phyloP scores from a whole-genome alignment of 2,888 invertebrate genomes.

The Pasiphila rectangulata region DNA sequence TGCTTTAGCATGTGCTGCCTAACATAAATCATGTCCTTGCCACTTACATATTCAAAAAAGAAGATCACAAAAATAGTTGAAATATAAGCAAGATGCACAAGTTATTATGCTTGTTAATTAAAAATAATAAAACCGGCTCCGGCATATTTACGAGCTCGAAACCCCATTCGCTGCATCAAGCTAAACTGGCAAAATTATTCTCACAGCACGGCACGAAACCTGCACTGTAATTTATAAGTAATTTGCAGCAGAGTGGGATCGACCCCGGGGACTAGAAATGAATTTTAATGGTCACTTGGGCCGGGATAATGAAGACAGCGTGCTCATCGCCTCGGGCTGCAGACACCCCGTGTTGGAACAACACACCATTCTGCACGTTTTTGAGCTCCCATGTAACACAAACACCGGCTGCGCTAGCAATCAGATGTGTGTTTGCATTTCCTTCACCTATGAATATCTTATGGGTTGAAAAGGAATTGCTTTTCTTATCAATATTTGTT shows the following conservation, averaged over 20 bases:
- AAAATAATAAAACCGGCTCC: background rate
- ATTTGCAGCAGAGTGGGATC: conserved; percentile 29
- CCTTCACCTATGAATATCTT: conserved; percentile 27
- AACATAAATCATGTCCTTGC: too few species aligned
- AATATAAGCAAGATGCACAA: background rate
- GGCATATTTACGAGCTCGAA: background rate
- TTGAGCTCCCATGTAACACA: conserved; percentile 31
- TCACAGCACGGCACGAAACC: conserved; percentile 2
- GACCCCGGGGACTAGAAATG: conserved; percentile 58
- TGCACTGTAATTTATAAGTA: conserved; percentile 26
- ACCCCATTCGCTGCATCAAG: background rate
- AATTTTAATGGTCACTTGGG: conserved; percentile 73
- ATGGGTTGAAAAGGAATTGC: conserved; percentile 29
- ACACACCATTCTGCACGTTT: conserved; percentile 12
- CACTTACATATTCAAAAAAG: too few species aligned
- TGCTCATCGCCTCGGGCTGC: conserved; percentile 38
- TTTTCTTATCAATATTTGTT: conserved; percentile 24
- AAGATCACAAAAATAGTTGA: background rate
- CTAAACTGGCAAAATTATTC: conserved; percentile 8
- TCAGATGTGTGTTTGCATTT: conserved; percentile 30
- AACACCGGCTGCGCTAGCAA: conserved; percentile 25
- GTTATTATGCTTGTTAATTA: background rate
- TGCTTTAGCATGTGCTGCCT: too few species aligned
- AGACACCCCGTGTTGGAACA: conserved; percentile 36
- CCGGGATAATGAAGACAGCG: conserved; percentile 61